Evolutionary conservation across 2,888 invertebrate species (phyloP).

Genomic region (Prosapia bicincta): DNA sequence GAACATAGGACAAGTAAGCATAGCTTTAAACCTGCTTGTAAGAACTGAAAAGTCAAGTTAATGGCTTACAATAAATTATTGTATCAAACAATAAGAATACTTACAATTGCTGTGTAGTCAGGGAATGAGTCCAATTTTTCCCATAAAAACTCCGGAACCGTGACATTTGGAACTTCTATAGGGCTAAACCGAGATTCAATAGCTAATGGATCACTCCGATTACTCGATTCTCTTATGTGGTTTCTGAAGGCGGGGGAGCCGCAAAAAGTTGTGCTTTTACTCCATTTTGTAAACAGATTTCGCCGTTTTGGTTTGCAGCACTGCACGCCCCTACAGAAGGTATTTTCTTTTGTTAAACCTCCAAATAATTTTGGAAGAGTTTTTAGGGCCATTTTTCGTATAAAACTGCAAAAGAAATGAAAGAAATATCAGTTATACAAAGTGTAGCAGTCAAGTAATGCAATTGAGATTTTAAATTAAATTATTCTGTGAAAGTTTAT

Average conservation of each 20-base stretch:
- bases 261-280: background rate
- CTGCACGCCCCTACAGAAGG: too few species aligned
- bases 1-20: too few species aligned
- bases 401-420: background rate
- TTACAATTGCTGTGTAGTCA: constrained; percentile 59
- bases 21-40: too few species aligned
- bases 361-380: background rate
- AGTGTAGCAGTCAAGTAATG: too few species aligned
- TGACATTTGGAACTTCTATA: constrained; percentile 30
- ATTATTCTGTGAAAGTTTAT: too few species aligned
- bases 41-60: too few species aligned
- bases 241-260: background rate
- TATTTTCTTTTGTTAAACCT: background rate
- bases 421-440: too few species aligned
- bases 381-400: background rate
- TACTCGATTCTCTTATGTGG: background rate
- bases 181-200: constrained; percentile 35
- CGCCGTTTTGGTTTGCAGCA: too few species aligned
- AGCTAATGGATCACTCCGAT: background rate
- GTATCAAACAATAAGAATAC: constrained; percentile 44
- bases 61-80: background rate
- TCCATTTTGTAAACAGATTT: background rate
- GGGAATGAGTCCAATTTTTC: constrained; percentile 61
- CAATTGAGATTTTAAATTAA: too few species aligned
- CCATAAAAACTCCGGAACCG: constrained; percentile 62